phyloP scores from a whole-genome alignment of 2,888 invertebrate species.

The Cheilosia impressa region DNA sequence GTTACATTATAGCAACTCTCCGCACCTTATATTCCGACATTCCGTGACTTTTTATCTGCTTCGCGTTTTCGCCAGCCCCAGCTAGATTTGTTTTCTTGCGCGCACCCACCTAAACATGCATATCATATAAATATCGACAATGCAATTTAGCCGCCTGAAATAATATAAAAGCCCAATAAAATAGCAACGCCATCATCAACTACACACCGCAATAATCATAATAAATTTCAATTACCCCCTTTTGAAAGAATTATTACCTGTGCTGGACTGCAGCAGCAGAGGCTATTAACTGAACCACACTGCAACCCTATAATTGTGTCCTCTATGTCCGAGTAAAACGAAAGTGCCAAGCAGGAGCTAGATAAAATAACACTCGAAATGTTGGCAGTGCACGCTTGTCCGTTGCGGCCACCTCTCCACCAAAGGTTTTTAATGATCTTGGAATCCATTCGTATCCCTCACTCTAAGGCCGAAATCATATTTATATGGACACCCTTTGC shows the following conservation, averaged over 20 bases:
- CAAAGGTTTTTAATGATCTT: constrained; percentile 15
- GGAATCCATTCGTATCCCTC: not conserved
- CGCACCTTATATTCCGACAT: not conserved
- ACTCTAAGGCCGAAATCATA: constrained; percentile 8
- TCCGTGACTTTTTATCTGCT: constrained; percentile 1
- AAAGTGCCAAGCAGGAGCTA: constrained; percentile 24
- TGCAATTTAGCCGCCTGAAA: constrained; percentile 51
- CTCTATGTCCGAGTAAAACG: constrained; percentile 14
- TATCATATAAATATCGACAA: constrained; percentile 43
- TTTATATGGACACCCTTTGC: constrained; percentile 29
- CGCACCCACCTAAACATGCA: not conserved
- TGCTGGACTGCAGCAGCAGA: constrained; percentile 27
- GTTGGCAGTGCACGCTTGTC: constrained; percentile 8
- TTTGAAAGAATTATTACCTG: constrained; percentile 76
- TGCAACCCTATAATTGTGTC: constrained; percentile 45
- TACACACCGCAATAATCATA: constrained; percentile 81
- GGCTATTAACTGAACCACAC: constrained; percentile 17
- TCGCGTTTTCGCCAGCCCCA: not conserved
- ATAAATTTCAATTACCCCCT: constrained; percentile 83
- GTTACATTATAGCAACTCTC: not conserved
- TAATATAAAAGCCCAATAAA: constrained; percentile 54
- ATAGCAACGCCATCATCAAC: constrained; percentile 30
- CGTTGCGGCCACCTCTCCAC: not conserved
- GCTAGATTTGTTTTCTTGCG: not conserved
- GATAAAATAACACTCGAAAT: constrained; percentile 17